These are phyloP conservation scores for Limnephilus rhombicus DNA, from an alignment of 2,888 invertebrate genomes.

Conservation along the genomic window DNA sequence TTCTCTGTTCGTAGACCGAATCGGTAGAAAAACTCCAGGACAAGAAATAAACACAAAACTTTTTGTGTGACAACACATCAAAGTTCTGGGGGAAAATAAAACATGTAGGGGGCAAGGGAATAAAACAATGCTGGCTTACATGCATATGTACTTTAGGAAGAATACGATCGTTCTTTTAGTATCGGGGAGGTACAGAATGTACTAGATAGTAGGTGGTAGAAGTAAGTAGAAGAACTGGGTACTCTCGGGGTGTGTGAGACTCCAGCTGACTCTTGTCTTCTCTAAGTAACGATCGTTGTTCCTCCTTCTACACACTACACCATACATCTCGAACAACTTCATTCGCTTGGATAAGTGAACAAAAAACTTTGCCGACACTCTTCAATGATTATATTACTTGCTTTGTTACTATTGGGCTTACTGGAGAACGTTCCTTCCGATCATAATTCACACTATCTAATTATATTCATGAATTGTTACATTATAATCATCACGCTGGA, in stretches of 20 bases:
- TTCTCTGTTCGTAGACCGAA: background rate
- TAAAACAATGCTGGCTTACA: slow-evolving; percentile 51
- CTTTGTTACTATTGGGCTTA: background rate
- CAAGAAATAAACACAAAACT: slow-evolving; percentile 32
- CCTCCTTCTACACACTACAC: slow-evolving; percentile 28
- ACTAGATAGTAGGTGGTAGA: background rate
- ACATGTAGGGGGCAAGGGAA: slow-evolving; percentile 30
- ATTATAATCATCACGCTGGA: too few relatives aligned
- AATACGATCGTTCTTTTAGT: slow-evolving; percentile 42
- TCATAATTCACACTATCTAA: background rate
- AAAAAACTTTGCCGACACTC: slow-evolving; percentile 1
- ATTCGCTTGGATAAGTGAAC: slow-evolving; percentile 21
- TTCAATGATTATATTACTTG: background rate
- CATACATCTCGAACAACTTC: slow-evolving; percentile 42
- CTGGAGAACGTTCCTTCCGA: background rate
- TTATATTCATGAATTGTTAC: too few relatives aligned
- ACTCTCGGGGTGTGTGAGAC: slow-evolving; percentile 40
- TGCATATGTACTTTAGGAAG: slow-evolving; percentile 53
- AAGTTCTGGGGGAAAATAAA: slow-evolving; percentile 42
- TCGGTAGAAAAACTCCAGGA: background rate
- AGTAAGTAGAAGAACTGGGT: background rate
- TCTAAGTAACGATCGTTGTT: slow-evolving; percentile 60
- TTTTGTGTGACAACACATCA: slow-evolving; percentile 48
- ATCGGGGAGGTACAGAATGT: background rate
- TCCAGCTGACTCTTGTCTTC: slow-evolving; percentile 52